phyloP scores from a whole-genome alignment of 2,888 invertebrate species.

The Onthophagus sagittarius region DNA sequence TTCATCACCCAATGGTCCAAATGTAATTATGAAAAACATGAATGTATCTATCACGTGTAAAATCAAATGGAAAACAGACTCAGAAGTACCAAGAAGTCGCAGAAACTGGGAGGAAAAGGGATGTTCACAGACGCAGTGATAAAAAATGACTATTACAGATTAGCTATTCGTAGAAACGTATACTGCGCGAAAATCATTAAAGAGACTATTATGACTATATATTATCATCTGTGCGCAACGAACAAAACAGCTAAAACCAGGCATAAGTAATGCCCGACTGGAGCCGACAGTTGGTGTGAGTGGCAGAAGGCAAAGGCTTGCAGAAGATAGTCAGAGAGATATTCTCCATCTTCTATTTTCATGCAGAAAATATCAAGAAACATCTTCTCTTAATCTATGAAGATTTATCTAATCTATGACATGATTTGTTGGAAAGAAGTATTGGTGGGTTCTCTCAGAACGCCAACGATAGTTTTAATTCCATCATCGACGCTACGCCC shows the following conservation, averaged over 20 bases:
- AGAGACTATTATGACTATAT: neutral
- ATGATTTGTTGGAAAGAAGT: neutral
- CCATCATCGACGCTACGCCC: neutral
- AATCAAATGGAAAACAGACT: neutral
- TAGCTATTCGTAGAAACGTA: slow-evolving; percentile 1
- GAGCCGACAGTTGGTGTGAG: slow-evolving; percentile 26
- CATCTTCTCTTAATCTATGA: neutral
- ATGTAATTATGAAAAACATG: slow-evolving; percentile 6
- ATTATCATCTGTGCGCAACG: neutral
- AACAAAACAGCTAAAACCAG: slow-evolving; percentile 27
- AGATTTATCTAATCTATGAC: neutral
- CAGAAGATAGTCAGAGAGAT: neutral
- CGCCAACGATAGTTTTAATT: neutral
- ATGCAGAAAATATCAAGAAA: neutral
- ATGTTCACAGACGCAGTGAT: slow-evolving; percentile 7
- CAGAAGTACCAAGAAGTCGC: neutral
- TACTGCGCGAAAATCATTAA: neutral
- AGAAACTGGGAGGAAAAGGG: slow-evolving; percentile 2
- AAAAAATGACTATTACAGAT: slow-evolving; percentile 6
- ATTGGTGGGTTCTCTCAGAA: neutral
- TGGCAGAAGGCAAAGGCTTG: neutral
- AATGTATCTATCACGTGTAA: neutral
- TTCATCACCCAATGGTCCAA: slow-evolving; percentile 26
- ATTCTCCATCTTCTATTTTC: neutral
- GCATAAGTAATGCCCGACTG: slow-evolving; percentile 32